A percentile compares a stretch with the other conserved stretches of the same genome.
These are phyloP conservation scores for Thyatira batis DNA, from an alignment of 2,888 invertebrate genomes.

Conservation along the genomic window DNA sequence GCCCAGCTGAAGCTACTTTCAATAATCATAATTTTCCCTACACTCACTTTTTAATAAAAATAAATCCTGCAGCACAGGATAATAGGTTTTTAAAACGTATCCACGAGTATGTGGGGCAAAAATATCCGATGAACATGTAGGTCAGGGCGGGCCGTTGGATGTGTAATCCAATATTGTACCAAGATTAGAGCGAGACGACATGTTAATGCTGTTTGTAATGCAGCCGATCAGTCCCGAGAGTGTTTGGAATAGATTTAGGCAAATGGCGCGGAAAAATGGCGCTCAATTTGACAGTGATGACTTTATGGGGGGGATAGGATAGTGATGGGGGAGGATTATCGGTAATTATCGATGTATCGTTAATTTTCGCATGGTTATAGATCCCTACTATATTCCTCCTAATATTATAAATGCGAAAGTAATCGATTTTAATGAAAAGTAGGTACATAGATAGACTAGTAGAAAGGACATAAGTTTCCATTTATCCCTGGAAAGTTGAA, in stretches of 20 bases:
- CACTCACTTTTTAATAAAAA: too few species aligned
- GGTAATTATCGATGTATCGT: too few species aligned
- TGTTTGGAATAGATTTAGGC: not conserved
- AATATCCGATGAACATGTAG: constrained; percentile 3
- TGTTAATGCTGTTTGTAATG: not conserved
- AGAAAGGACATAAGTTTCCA: too few species aligned
- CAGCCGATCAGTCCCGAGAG: not conserved
- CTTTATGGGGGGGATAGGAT: not conserved
- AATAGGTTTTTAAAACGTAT: not conserved
- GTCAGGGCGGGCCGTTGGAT: not conserved
- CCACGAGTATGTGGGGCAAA: not conserved
- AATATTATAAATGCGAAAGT: too few species aligned
- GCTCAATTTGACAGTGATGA: not conserved
- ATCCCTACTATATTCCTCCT: too few species aligned
- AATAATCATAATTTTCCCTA: too few species aligned
- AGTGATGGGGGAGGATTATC: too few species aligned
- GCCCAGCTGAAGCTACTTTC: too few species aligned
- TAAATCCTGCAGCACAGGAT: not conserved
- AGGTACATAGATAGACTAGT: too few species aligned
- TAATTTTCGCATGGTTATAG: too few species aligned
- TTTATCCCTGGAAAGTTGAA: too few species aligned
- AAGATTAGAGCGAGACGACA: not conserved
- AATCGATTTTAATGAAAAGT: too few species aligned
- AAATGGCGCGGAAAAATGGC: not conserved
- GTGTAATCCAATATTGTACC: not conserved